Conservation (phyloP, 2,797 vertebrate species). For the Tangara arthus region DNA sequence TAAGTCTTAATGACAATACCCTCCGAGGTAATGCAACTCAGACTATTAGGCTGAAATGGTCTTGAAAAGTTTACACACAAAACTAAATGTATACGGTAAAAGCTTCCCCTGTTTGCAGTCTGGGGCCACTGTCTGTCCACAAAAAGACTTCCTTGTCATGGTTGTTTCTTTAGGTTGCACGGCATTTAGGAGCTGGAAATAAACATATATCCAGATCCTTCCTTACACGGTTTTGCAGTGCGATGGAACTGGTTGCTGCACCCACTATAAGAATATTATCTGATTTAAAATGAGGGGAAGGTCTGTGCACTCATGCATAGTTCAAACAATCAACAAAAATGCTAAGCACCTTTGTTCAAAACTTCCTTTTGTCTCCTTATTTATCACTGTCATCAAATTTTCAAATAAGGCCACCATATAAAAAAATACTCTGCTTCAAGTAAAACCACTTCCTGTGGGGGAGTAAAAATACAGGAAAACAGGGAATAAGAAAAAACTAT, state of each 20-base stretch:
- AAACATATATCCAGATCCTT: not conserved
- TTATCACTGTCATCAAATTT: not conserved
- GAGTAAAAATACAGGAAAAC: conserved; percentile 3
- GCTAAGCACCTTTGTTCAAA: not conserved
- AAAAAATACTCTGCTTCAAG: conserved; percentile 21
- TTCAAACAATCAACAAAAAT: not conserved
- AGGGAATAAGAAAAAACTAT: not conserved
- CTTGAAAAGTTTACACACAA: conserved; percentile 57
- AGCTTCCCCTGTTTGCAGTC: conserved; percentile 33
- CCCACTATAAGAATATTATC: not conserved
- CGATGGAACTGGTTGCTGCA: not conserved
- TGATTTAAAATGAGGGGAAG: not conserved
- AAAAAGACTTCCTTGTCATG: conserved; percentile 37
- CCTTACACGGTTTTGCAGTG: not conserved
- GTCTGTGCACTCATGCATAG: not conserved
- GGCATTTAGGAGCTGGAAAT: not conserved
- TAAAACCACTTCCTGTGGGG: conserved; percentile 24
- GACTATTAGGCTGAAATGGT: conserved; percentile 45
- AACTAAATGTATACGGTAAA: conserved; percentile 38
- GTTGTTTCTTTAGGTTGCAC: conserved; percentile 1
- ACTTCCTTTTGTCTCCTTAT: conserved; percentile 10
- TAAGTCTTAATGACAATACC: conserved; percentile 51
- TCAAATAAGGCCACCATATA: not conserved
- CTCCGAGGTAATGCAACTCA: conserved; percentile 32
- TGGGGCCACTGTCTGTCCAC: conserved; percentile 24